Evolutionary conservation across 2,888 invertebrate genomes (phyloP), one percentile per base, ranked within the genome.

Genomic region (Diabrotica balteata): DNA sequence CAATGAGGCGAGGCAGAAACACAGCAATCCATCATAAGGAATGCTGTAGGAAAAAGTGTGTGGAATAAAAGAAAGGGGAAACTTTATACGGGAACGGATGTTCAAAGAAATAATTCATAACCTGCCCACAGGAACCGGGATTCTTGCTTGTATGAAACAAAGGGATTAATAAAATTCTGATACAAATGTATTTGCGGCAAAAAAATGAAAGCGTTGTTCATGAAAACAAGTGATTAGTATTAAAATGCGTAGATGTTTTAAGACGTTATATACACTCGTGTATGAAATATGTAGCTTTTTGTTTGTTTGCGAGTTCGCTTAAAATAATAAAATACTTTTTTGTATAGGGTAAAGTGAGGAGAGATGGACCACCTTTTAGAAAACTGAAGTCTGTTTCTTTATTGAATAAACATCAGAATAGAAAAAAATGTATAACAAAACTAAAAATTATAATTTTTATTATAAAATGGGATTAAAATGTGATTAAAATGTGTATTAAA

Each of bases 21-120:
- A 61, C 46, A 58, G 73, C 71, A 72, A 75, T 75, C 74, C 74
- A 75, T 75, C 75, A 75, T 69, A 62, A 64, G 64, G 66, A 65
- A 66, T 44, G 59, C 63, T 43, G 51, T 59, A 45, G 59, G 45
- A 64, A 60, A 65, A 70, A 67, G 58, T 60, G 58, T 55, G 43
- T 52, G 53, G 47, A 64, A 64, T 59, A 64, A 64, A 70, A 70
- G 64, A 70, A 58, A 68, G 63, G 71, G 65, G 66, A 52, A 72
- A 67, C 70, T 72, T 71, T 73, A 74, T 73, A 47, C 32, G 75
- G 72, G 69, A 75, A 72, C 73, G 73, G 75, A 74, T 73, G 73
- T 72, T 71, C 74, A 68, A 72, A 72, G 73, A 74, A 74, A 75
- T 75, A 75, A 75, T 75, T 75, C 74, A 75, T 75, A 72, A 75